Evolutionary conservation across 2,888 invertebrate genomes (phyloP), one percentile per base, ranked within the genome.

Genomic region (Macrophya alboannulata): DNA sequence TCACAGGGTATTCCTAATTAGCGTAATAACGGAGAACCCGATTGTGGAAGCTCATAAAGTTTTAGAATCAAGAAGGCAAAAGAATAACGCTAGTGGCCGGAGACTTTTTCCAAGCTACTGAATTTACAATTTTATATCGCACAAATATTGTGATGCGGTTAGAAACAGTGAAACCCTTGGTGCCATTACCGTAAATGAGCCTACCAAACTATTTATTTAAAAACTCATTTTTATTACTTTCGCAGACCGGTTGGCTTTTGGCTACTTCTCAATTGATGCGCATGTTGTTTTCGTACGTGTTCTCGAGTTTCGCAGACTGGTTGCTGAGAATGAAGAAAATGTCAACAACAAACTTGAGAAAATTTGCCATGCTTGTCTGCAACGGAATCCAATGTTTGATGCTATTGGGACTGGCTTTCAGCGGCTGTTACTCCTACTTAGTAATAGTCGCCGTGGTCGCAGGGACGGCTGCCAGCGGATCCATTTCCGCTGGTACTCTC

Each of bases 221-320:
- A 62, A 62, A 62, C 25, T 25, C 0, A 62, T 25, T 17, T 8
- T 62, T 8, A n/a, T 21, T 62, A 21, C 10, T 25, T 65, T 17
- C 51, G 17, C 91, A 95, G 95, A 95, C 95, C 37, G 96, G 96
- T 40, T 89, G 96, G 17, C 90, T 96, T 0, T 96, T 96, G 0
- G 96, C 96, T 0, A 89, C 95, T 84, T 96, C 96, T 0, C 96
- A 96, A 89, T 86, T 96, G n/a, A 91, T 95, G 89, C 93, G 96
- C 84, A 95, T 95, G 94, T 86, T 94, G 0, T 96, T 95, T 89
- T 95, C 96, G 0, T 95, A 94, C 86, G 87, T 94, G 0, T 95
- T 95, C 88, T 95, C 96, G 0, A 92, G 94, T 40, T 90, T 96
- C 71, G 95, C 95, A 12, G 96, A 96, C 90, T 95, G 95, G 92